Conservation (phyloP, 37 sponge, comb jelly and placozoan genomes). For the Chondrilla cf. caribensis region DNA sequence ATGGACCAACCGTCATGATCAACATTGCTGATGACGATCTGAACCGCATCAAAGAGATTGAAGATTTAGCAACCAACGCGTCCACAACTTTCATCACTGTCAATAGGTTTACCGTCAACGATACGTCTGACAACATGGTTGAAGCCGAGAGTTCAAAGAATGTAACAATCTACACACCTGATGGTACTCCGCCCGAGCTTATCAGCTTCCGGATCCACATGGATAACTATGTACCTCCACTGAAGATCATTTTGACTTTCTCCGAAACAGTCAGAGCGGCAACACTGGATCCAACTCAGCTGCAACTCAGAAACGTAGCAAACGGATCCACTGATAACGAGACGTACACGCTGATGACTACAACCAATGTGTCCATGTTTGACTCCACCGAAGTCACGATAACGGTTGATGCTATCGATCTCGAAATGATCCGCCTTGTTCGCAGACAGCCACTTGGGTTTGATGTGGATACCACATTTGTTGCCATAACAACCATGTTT, state of each 20-base stretch:
- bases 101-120: constrained; percentile 38
- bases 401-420: constrained; percentile 55
- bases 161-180: constrained; percentile 32
- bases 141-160: neutral
- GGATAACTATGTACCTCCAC: constrained; percentile 73
- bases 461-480: constrained; percentile 36
- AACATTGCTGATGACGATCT: constrained; percentile 65
- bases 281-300: constrained; percentile 52
- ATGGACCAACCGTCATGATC: constrained; percentile 69
- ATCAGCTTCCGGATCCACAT: constrained; percentile 75
- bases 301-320: constrained; percentile 29
- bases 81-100: constrained; percentile 60
- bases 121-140: constrained; percentile 64
- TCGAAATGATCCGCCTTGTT: constrained; percentile 56
- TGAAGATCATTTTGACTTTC: constrained; percentile 80
- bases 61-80: constrained; percentile 45
- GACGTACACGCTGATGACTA: constrained; percentile 49
- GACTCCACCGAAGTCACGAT: constrained; percentile 80
- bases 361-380: constrained; percentile 44
- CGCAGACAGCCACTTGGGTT: constrained; percentile 71
- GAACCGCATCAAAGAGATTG: constrained; percentile 76
- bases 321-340: neutral
- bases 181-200: constrained; percentile 60
- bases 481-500: constrained; percentile 44
- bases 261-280: constrained; percentile 72